Evolutionary conservation across 1,140 invertebrate genomes (phyloP), one percentile per base, ranked within the genome.

Genomic region (Lepidurus packardi): DNA sequence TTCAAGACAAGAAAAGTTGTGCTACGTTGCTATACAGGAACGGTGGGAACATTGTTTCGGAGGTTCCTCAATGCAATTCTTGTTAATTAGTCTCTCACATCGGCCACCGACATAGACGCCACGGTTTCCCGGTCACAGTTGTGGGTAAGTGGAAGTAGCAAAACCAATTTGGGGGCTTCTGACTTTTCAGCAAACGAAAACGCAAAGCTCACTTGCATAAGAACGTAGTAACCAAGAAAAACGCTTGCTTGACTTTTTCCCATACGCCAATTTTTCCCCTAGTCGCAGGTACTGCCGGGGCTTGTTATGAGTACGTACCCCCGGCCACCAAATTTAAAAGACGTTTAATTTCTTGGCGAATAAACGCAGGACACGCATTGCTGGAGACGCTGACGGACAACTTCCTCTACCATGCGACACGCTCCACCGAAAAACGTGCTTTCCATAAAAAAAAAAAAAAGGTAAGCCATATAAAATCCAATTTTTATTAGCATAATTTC

Each of bases 401-500:
- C 53, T 65, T 65, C 53, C 53, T 65, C 13, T 21, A 65, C 21
- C 16, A 65, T 34, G 21, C 21, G 24, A 76, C 25, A 76, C 75
- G 47, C 75, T 47, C 34, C 13, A 43, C 11, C 10, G 43, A 43
- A 76, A 44, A 76, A 44, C 43, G 42, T 42, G 42, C 42, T 76
- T 11, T 42, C 75, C 42, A 42, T 45, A 77, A 47, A 47, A 47
- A 77, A 25, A 13, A 24, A 34, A 11, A 77, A 43, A 77, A 45
- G 34, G 2, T 9, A 77, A 77, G 65, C 3, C 11, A 53, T 21
- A 47, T 24, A 34, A 47, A 45, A 34, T 34, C 34, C 34, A 25
- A 43, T 43, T 34, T 34, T 42, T 43, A 75, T 41, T 43, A 7
- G 43, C 42, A 7, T 43, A 43, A 43, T 43, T 34, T 47, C 75